phyloP scores from a whole-genome alignment of 2,888 invertebrate genomes.

The Pollenia angustigena region DNA sequence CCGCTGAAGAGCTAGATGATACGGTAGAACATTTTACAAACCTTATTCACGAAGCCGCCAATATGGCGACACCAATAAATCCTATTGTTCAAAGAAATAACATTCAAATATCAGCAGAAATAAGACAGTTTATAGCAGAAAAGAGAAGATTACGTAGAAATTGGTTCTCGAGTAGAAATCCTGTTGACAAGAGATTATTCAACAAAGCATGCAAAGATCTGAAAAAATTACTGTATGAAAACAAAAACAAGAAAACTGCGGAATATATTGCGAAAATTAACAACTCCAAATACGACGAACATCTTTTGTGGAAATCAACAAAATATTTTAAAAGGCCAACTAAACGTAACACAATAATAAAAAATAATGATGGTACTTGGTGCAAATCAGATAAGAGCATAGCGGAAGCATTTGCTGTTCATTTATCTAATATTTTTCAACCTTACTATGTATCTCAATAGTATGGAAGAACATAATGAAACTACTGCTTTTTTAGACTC shows the following conservation, averaged over 20 bases:
- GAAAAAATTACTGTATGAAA: constrained; percentile 5
- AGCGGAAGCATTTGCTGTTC: constrained; percentile 9
- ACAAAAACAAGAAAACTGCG: constrained; percentile 6
- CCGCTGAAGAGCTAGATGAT: constrained; percentile 4
- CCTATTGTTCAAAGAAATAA: neutral
- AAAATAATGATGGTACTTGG: neutral
- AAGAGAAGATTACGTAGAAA: neutral
- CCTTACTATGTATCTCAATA: neutral
- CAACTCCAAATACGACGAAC: neutral
- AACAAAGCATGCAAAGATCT: constrained; percentile 26
- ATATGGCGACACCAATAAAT: constrained; percentile 1
- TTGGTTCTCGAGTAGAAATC: constrained; percentile 28
- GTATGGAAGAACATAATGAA: neutral
- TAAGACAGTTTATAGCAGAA: neutral
- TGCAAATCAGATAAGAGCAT: constrained; percentile 15
- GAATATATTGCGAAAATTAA: constrained; percentile 5
- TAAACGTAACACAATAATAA: neutral
- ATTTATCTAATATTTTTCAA: constrained; percentile 9
- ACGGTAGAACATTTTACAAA: constrained; percentile 15
- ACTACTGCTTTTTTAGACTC: too few relatives aligned
- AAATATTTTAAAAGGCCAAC: neutral
- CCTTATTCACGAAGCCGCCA: constrained; percentile 16
- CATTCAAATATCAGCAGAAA: constrained; percentile 8
- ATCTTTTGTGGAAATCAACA: constrained; percentile 24
- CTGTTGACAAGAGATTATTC: constrained; percentile 10